Evolutionary conservation across 2,888 invertebrate species (phyloP).

Genomic region (Phyto melanocephala): DNA sequence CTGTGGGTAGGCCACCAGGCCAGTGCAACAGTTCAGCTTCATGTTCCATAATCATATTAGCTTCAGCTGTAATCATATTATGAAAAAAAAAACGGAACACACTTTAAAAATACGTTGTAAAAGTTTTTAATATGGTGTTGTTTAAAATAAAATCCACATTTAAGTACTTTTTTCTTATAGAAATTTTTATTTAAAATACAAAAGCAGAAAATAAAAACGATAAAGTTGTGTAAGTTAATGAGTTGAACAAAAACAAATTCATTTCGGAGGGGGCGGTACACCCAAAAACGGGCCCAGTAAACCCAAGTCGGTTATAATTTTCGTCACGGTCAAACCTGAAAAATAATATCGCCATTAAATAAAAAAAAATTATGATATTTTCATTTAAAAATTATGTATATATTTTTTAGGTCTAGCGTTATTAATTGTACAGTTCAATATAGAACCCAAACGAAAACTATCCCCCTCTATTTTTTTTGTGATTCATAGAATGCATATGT

Average conservation of each 20-base stretch:
- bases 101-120: not conserved
- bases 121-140: too few species aligned
- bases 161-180: not conserved
- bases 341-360: conserved; percentile 49
- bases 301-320: conserved; percentile 60
- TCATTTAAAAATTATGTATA: too few species aligned
- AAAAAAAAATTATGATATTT: too few species aligned
- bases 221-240: conserved; percentile 19
- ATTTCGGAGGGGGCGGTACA: conserved; percentile 54
- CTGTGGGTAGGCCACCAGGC: conserved; percentile 87
- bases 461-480: too few species aligned
- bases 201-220: not conserved
- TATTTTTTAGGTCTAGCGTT: too few species aligned
- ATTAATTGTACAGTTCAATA: too few species aligned
- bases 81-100: conserved; percentile 16
- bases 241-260: conserved; percentile 18
- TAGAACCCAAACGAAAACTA: too few species aligned
- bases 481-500: too few species aligned
- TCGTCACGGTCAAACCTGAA: conserved; percentile 61
- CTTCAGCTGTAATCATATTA: conserved; percentile 81
- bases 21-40: conserved; percentile 85
- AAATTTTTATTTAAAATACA: conserved; percentile 28
- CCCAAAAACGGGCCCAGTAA: conserved; percentile 59
- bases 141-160: conserved; percentile 26
- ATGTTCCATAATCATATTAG: conserved; percentile 88